Conservation (phyloP, 2,113 vertebrate species). For the Protomyctophum bolini region DNA sequence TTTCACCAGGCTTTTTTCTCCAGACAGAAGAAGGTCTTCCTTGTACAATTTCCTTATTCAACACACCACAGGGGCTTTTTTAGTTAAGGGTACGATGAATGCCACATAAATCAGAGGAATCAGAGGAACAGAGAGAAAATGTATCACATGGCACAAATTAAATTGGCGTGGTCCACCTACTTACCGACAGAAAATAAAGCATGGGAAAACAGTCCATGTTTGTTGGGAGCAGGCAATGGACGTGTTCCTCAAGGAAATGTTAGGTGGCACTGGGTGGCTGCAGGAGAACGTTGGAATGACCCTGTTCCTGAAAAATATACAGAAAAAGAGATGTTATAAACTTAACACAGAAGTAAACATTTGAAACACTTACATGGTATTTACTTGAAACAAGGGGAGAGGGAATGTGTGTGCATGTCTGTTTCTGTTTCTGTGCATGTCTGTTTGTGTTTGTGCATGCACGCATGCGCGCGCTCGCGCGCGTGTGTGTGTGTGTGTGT, state of each 20-base stretch:
- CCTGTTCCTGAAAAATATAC: conserved; percentile 80
- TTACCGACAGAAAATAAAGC: conserved; percentile 98
- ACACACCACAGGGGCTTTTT: conserved; percentile 22
- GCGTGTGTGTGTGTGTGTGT: background rate
- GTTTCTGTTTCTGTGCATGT: background rate
- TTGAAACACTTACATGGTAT: conserved; percentile 23
- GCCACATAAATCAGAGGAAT: conserved; percentile 32
- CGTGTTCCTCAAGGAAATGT: conserved; percentile 86
- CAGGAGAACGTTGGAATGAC: conserved; percentile 77
- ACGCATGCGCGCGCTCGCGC: no score
- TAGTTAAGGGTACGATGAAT: conserved; percentile 25
- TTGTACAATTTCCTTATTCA: conserved; percentile 8
- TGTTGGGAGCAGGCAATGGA: conserved; percentile 89
- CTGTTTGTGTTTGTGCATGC: background rate
- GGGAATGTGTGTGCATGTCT: conserved; percentile 13
- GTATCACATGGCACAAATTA: conserved; percentile 56
- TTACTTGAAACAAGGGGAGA: conserved; percentile 21
- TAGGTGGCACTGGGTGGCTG: conserved; percentile 80
- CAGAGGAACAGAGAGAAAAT: conserved; percentile 17
- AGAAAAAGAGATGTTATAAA: conserved; percentile 63
- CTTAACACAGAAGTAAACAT: conserved; percentile 36
- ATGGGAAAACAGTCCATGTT: conserved; percentile 99
- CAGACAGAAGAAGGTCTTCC: conserved; percentile 16
- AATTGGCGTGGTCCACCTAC: conserved; percentile 74
- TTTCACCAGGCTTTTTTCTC: conserved; percentile 37